These are phyloP conservation scores for Cetoscarus ocellatus DNA, from an alignment of 2,797 vertebrate genomes.

Conservation along the genomic window DNA sequence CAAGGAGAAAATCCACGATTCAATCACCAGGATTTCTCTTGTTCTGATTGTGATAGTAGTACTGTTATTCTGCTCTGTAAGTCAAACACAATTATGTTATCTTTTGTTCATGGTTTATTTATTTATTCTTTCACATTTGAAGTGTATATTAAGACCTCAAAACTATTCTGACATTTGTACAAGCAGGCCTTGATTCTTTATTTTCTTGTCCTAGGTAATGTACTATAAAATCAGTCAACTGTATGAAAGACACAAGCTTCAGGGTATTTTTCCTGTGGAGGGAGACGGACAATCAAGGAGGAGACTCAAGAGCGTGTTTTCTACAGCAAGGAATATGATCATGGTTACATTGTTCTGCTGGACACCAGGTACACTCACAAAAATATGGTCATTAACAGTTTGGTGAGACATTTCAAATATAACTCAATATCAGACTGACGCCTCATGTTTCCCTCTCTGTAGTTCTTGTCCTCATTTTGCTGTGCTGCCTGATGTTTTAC, in stretches of 20 bases:
- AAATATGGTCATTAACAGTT: background rate
- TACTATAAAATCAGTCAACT: constrained; percentile 81
- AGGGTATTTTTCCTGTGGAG: constrained; percentile 67
- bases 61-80: constrained; percentile 83
- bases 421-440: constrained; percentile 9
- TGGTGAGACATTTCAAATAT: constrained; percentile 7
- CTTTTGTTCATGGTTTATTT: background rate
- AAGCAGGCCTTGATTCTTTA: background rate
- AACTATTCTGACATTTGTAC: background rate
- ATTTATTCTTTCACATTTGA: background rate
- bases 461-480: constrained; percentile 80
- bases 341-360: constrained; percentile 87
- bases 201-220: constrained; percentile 74
- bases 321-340: constrained; percentile 80
- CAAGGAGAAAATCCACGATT: constrained; percentile 53
- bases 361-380: constrained; percentile 79
- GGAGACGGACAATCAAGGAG: constrained; percentile 67
- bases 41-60: constrained; percentile 77
- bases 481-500: constrained; percentile 66
- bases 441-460: constrained; percentile 1
- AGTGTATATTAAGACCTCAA: background rate
- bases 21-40: constrained; percentile 69
- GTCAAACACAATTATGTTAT: constrained; percentile 33
- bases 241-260: constrained; percentile 64
- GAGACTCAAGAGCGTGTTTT: constrained; percentile 58